Base-by-base conservation (phyloP, 2,113 vertebrate genomes). In the Semnornis frantzii region DNA sequence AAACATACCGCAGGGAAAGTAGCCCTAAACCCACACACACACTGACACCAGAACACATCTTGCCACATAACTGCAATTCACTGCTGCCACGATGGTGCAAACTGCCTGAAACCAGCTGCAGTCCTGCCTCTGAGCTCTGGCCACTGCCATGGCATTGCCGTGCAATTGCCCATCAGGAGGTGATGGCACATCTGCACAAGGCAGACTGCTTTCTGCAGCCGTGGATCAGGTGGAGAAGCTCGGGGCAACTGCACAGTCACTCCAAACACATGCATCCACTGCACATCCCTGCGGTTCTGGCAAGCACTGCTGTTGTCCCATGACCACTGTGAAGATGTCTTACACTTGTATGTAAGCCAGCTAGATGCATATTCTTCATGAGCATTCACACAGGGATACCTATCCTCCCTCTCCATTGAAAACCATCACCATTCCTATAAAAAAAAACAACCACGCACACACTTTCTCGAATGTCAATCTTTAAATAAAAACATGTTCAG, bases 51-150 rank as follows among this genome's bases (percentile, higher is more conserved):
- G 37, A 62, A 91, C 2, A 0, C 3, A 3, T 54, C 60, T 65
- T 5, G 7, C 44, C 57, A 65, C 3, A 2, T 19, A 44, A 30
- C 50, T 46, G 60, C 44, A 31, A 18, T 6, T 57, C 44, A 76
- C 24, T 3, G 2, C 31, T 30, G 50, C 69, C 2, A 1, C 1
- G 31, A 42, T 5, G 25, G 68, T 34, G 25, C 10, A 1, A 27
- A 50, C 8, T 1, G 3, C 6, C 57, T 12, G 25, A 54, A 66
- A 46, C 8, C 14, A 52, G 52, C 23, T 10, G 9, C 17, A 4
- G 9, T 27, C 33, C 50, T 23, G 39, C 39, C 52, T 34, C 44
- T 0, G 7, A 60, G 58, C n/a, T 74, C 57, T 5, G 6, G 79
- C 31, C 50, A 37, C 20, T 1, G 6, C 34, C 46, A 39, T 15